Base-by-base conservation (phyloP, 1,140 invertebrate genomes). In the Cyphomyrmex costatus region DNA sequence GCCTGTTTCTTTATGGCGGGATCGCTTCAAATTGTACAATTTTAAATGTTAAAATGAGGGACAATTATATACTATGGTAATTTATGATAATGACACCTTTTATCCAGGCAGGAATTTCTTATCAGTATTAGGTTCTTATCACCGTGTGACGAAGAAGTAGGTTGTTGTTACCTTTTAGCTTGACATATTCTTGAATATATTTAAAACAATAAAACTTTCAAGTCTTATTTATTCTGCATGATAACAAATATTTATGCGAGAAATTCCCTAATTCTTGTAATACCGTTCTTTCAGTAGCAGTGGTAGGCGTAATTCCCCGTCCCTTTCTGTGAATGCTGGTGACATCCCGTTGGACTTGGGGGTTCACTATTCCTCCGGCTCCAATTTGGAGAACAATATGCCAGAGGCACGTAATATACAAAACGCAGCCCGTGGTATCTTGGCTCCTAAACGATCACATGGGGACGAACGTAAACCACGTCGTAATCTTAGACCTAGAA, bases 401-500 rank as follows among this genome's bases (percentile, higher is more conserved):
- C 93, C 92, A 24, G 94, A 95, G 66, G 87, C 92, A 63, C 93
- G 94, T 65, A 95, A 95, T 60, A 95, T 95, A 76, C 94, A 95
- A 85, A 94, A 95, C 78, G 90, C 93, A 5, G 89, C 93, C 1
- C 95, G 96, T 89, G 96, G 96, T 2, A 95, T 94, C 76, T 85
- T 95, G 51, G 94, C 94, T 5, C 93, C 94, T 46, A 95, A 95
- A 66, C 68, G 68, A 2, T 68, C 77, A 8, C 93, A 94, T 12
- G 93, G 93, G 19, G 94, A 95, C 30, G 94, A 95, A 77, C 92
- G 95, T 65, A 94, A 95, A 88, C 95, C 96, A 7, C 95, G 97
- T 77, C 95, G 97, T 78, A 98, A 97, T 92, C 94, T 98, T 56
- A 96, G 97, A 63, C 97, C 98, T 10, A 96, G 98, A 77, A 97